Evolutionary conservation across 2,888 invertebrate genomes (phyloP), one percentile per base, ranked within the genome.

Genomic region (Sinhomidia bicolor): DNA sequence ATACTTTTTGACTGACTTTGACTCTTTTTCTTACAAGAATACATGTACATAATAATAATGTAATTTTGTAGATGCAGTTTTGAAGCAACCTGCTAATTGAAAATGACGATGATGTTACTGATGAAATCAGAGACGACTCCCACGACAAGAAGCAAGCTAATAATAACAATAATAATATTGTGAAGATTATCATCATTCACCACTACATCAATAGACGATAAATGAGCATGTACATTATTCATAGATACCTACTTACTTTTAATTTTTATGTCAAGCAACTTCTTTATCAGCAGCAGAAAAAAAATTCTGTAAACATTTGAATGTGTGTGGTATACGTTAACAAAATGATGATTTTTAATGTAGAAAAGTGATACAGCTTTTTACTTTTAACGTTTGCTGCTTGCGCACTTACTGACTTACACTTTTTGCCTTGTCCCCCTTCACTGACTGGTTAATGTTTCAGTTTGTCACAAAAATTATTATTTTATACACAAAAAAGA

Each of bases 341-440:
- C 17, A 29, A 32, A 32, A 74, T 74, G 74, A 47, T 74, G 26
- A 7, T 44, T 10, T 44, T 47, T 41, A 29, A 80, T 47, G 81
- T 29, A n/a, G 32, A 74, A 74, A 74, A 44, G n/a, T 47, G 47
- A 74, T 71, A 71, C 9, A 7, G 41, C 20, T 2, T 26, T 41
- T 20, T 36, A 62, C 47, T 74, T 74, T 74, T 74, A 47, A 74
- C 26, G 26, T 74, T 29, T 7, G 1, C 47, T 23, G 5, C 47
- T 47, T 47, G 44, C 44, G 47, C n/a, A n/a, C 26, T 47, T 74
- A 74, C 47, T 74, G 74, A 17, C 32, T 65, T 81, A 81, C 62
- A 47, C 79, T 62, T 81, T 81, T 81, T 62, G 81, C 81, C 81
- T 81, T 81, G 81, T 81, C 81, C 81, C 26, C 81, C 3, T 74